A percentile compares a stretch with the other conserved stretches of the same genome.
phyloP scores from a whole-genome alignment of 2,888 invertebrate species.

The Nezara viridula region DNA sequence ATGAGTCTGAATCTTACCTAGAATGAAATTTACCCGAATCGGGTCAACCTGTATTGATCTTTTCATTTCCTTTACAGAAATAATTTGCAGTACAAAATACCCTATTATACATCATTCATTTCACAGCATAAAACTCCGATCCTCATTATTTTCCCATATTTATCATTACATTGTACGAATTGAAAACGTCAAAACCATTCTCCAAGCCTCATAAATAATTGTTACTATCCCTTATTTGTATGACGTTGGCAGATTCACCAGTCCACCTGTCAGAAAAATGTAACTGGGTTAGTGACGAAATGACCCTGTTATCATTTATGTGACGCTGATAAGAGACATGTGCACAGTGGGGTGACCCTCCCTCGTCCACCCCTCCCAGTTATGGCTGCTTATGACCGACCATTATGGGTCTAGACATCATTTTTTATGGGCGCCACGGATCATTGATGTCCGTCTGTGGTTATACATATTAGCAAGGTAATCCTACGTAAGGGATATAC shows the following conservation, averaged over 20 bases:
- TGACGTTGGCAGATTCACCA: not conserved
- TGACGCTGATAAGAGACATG: slow-evolving; percentile 34
- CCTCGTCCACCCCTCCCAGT: not conserved
- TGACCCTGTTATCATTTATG: slow-evolving; percentile 32
- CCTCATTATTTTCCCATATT: not conserved
- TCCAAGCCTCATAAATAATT: not conserved
- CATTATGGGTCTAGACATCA: slow-evolving; percentile 45
- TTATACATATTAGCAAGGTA: slow-evolving; percentile 1
- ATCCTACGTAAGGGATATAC: not conserved
- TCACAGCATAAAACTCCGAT: not conserved
- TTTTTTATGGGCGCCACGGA: slow-evolving; percentile 19
- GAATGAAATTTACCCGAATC: not conserved
- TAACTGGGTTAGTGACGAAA: not conserved
- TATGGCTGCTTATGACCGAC: slow-evolving; percentile 42
- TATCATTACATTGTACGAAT: not conserved
- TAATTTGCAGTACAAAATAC: not conserved
- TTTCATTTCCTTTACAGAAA: not conserved
- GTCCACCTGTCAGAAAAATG: not conserved
- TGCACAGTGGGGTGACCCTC: slow-evolving; percentile 16
- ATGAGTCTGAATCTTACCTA: not conserved
- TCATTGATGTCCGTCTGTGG: slow-evolving; percentile 24
- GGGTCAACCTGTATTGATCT: not conserved
- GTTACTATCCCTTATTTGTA: not conserved
- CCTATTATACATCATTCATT: too few species aligned
- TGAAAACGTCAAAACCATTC: not conserved